A percentile compares a stretch with the other conserved stretches of the same genome.
Evolutionary conservation across 2,888 invertebrate species (phyloP).

Genomic region (Ferdinandea cuprea): DNA sequence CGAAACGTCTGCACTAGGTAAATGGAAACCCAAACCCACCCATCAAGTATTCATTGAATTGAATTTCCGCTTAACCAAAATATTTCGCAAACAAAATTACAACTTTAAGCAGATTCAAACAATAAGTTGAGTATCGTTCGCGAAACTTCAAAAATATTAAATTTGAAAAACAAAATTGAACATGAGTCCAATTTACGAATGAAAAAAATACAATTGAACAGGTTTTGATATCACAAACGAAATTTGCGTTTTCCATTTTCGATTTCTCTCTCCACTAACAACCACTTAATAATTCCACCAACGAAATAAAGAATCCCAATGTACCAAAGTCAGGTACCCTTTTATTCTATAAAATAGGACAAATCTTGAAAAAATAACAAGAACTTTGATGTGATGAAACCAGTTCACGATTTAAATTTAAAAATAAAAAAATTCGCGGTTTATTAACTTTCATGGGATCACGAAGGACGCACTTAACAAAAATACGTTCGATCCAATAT

Average conservation of each 20-base stretch:
- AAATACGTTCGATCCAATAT: constrained; percentile 50
- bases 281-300: constrained; percentile 65
- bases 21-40: background rate
- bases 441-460: constrained; percentile 69
- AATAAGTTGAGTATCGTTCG: too few relatives aligned
- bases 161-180: constrained; percentile 53
- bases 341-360: constrained; percentile 13
- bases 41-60: constrained; percentile 28
- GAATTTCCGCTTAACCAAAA: constrained; percentile 41
- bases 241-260: constrained; percentile 65
- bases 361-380: constrained; percentile 42
- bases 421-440: constrained; percentile 63
- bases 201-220: constrained; percentile 35
- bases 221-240: constrained; percentile 67
- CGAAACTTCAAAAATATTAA: constrained; percentile 29
- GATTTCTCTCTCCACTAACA: constrained; percentile 18
- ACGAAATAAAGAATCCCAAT: constrained; percentile 27
- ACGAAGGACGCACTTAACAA: constrained; percentile 58
- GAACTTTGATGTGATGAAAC: constrained; percentile 46
- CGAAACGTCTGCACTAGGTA: constrained; percentile 5
- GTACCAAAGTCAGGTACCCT: constrained; percentile 49
- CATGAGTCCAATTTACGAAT: constrained; percentile 37
- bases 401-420: constrained; percentile 56
- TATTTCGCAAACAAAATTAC: constrained; percentile 26
- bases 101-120: too few relatives aligned